These are phyloP conservation scores for Aleiodes alternator DNA, from an alignment of 2,888 invertebrate genomes.

Conservation along the genomic window DNA sequence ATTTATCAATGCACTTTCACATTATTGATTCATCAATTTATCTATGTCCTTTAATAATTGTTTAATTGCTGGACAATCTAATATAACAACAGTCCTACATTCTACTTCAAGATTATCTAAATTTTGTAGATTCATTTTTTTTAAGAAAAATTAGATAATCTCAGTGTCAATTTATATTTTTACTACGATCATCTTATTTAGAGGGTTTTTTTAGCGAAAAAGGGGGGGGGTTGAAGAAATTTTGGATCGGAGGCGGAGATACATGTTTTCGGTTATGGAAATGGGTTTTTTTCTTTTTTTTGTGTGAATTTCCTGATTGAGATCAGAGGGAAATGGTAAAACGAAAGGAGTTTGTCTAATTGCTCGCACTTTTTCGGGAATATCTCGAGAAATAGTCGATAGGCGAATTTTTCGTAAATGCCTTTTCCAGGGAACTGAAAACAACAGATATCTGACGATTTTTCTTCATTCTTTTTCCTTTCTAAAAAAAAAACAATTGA, in stretches of 20 bases:
- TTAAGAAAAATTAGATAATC: slow-evolving; percentile 15
- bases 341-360: too few relatives aligned
- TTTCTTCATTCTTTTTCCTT: too few relatives aligned
- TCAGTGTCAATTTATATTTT: slow-evolving; percentile 18
- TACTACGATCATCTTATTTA: slow-evolving; percentile 23
- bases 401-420: too few relatives aligned
- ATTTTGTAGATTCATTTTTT: slow-evolving; percentile 41
- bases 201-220: slow-evolving; percentile 14
- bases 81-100: slow-evolving; percentile 72
- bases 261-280: too few relatives aligned
- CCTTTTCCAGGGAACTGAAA: too few relatives aligned
- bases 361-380: too few relatives aligned
- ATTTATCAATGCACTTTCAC: slow-evolving; percentile 65
- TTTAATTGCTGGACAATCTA: slow-evolving; percentile 62
- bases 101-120: slow-evolving; percentile 68
- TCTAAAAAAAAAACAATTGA: too few relatives aligned
- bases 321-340: too few relatives aligned
- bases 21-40: slow-evolving; percentile 54
- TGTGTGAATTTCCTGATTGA: too few relatives aligned
- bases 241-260: not conserved
- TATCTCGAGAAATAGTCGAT: too few relatives aligned
- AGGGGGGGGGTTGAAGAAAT: not conserved
- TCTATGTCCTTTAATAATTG: slow-evolving; percentile 64
- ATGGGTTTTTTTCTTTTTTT: too few relatives aligned
- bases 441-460: too few relatives aligned